Conservation (phyloP, 1,140 invertebrate genomes). For the Brachionus koreanus region DNA sequence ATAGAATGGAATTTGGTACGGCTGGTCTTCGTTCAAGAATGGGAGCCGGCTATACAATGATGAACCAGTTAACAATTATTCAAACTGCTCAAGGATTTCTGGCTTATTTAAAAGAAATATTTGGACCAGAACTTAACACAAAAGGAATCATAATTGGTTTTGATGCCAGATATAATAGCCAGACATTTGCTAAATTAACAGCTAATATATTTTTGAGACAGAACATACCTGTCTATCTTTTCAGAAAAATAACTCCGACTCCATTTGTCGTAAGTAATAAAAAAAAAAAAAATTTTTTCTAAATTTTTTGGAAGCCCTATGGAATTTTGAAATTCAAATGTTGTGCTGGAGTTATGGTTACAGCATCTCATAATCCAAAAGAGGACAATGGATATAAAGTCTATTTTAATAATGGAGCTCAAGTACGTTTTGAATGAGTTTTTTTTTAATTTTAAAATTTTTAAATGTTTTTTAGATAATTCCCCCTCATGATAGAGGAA, state of each 20-base stretch:
- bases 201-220: slow-evolving; percentile 74
- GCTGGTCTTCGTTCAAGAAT: slow-evolving; percentile 76
- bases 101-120: slow-evolving; percentile 4
- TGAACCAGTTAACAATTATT: slow-evolving; percentile 96
- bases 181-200: slow-evolving; percentile 83
- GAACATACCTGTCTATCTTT: slow-evolving; percentile 77
- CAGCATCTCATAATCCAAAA: slow-evolving; percentile 97
- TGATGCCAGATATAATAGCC: slow-evolving; percentile 89
- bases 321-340: slow-evolving; percentile 68
- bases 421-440: slow-evolving; percentile 56
- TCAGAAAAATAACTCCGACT: slow-evolving; percentile 76
- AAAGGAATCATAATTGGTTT: slow-evolving; percentile 77
- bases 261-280: slow-evolving; percentile 71
- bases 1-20: slow-evolving; percentile 43
- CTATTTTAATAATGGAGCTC: slow-evolving; percentile 89
- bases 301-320: slow-evolving; percentile 64
- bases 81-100: slow-evolving; percentile 75
- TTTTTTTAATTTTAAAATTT: slow-evolving; percentile 21
- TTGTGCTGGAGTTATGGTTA: slow-evolving; percentile 85
- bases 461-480: slow-evolving; percentile 69
- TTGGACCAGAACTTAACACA: not conserved
- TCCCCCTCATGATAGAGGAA: slow-evolving; percentile 80
- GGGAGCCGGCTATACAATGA: slow-evolving; percentile 82
- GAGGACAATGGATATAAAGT: slow-evolving; percentile 98
- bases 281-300: not conserved